These are phyloP conservation scores for Diorhabda sublineata DNA, from an alignment of 1,140 invertebrate species.

Conservation along the genomic window DNA sequence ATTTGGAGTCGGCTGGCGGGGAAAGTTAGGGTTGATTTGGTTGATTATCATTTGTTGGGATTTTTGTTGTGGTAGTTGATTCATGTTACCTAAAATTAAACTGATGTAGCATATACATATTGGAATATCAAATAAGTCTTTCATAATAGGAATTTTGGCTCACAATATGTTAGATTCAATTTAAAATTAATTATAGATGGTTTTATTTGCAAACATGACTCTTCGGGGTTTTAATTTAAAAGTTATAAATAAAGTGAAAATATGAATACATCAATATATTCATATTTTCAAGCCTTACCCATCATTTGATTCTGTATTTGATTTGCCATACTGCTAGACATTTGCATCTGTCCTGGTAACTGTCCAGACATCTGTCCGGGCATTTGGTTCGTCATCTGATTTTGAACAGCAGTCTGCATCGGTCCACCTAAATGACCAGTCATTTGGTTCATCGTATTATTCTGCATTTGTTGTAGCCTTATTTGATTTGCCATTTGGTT, in stretches of 20 bases:
- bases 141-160: too few species aligned
- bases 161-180: too few species aligned
- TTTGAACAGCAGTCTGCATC: conserved; percentile 47
- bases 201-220: too few species aligned
- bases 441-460: conserved; percentile 37
- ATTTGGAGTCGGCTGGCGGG: conserved; percentile 58
- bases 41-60: conserved; percentile 34
- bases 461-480: conserved; percentile 27
- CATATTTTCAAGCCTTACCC: conserved; percentile 23
- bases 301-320: conserved; percentile 45
- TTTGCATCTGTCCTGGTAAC: conserved; percentile 38
- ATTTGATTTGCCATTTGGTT: conserved; percentile 38
- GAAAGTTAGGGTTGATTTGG: conserved; percentile 35
- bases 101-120: conserved; percentile 4
- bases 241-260: too few species aligned
- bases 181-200: too few species aligned
- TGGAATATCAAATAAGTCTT: too few species aligned
- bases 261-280: too few species aligned
- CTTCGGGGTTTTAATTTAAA: too few species aligned
- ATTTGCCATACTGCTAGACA: conserved; percentile 47
- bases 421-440: conserved; percentile 37
- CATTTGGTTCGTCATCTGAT: conserved; percentile 51
- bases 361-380: conserved; percentile 39
- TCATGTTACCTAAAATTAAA: conserved; percentile 16
- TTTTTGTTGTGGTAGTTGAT: conserved; percentile 47